A percentile compares a stretch with the other conserved stretches of the same genome.
phyloP scores from a whole-genome alignment of 2,797 vertebrate genomes.

The Lagorchestes hirsutus region DNA sequence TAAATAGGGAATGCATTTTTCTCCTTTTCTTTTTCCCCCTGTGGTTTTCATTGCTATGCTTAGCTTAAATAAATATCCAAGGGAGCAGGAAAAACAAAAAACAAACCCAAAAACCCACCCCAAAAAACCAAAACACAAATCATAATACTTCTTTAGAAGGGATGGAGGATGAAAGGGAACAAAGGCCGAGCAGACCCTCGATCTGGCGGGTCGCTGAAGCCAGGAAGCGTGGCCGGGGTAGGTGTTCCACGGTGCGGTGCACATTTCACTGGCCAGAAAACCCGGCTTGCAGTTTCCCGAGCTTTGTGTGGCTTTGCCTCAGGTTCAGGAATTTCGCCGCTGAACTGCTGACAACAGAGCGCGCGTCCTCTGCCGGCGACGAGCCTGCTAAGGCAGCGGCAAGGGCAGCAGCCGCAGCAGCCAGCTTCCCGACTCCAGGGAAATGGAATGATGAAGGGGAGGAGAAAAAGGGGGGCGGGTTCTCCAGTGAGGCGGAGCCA shows the following conservation, averaged over 20 bases:
- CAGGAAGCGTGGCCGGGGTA: neutral
- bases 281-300: neutral
- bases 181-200: neutral
- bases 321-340: neutral
- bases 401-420: neutral
- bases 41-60: neutral
- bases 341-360: rapidly evolving
- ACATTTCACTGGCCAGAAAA: rapidly evolving
- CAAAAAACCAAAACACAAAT: neutral
- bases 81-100: neutral
- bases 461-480: neutral
- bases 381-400: neutral
- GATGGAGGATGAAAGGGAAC: neutral
- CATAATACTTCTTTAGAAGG: neutral
- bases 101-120: neutral
- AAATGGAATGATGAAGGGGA: neutral
- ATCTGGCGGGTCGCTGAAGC: neutral
- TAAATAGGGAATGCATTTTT: neutral
- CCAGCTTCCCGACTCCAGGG: neutral
- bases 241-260: neutral
- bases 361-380: neutral
- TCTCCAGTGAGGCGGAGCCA: slow-evolving; percentile 23
- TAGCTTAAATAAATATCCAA: neutral
- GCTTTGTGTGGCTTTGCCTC: neutral
- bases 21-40: neutral